phyloP scores from a whole-genome alignment of 2,888 invertebrate species.

The Clanis bilineata region DNA sequence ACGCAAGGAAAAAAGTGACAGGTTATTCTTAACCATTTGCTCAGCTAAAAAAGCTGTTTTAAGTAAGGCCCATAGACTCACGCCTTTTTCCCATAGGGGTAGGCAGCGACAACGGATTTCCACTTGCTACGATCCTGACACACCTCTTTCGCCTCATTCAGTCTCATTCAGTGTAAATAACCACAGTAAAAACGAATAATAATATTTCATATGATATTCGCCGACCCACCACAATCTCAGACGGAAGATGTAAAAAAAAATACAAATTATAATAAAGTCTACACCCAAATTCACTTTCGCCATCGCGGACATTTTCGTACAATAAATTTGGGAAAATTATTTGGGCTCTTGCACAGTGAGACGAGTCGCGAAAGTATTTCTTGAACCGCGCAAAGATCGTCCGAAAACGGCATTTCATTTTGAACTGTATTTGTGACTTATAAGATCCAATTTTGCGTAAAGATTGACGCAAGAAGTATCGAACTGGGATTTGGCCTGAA shows the following conservation, averaged over 20 bases:
- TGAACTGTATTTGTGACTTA: not conserved
- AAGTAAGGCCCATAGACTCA: no score
- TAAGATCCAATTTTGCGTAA: not conserved
- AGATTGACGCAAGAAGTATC: conserved; percentile 30
- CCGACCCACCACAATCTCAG: not conserved
- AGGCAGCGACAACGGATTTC: no score
- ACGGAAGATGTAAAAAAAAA: not conserved
- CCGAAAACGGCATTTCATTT: not conserved
- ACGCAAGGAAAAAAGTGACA: no score
- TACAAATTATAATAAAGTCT: conserved; percentile 12
- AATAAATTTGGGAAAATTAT: conserved; percentile 10
- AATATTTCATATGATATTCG: not conserved
- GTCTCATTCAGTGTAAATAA: no score
- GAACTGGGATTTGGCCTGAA: conserved; percentile 46
- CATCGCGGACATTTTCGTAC: not conserved
- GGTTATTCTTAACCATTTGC: no score
- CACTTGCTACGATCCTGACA: no score
- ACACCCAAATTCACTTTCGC: conserved; percentile 3
- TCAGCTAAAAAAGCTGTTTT: no score
- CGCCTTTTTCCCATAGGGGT: no score
- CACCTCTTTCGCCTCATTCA: no score
- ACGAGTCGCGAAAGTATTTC: not conserved
- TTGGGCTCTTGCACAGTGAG: conserved; percentile 8
- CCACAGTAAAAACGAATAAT: no score
- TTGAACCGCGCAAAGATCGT: not conserved